Conservation (phyloP, 2,888 invertebrate genomes). For the Choreutis nemorana region DNA sequence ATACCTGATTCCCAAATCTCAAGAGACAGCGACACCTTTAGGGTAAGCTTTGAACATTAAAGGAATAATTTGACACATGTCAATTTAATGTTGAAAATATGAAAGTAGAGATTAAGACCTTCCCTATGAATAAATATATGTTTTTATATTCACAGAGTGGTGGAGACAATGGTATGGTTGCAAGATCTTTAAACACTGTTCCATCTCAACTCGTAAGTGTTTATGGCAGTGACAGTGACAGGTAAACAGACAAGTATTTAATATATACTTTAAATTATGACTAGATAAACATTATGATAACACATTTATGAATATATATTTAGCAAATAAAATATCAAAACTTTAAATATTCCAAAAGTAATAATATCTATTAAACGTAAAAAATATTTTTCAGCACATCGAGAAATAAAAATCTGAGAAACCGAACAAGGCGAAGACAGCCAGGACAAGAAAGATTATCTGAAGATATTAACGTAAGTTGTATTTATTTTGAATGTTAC, state of each 20-base stretch:
- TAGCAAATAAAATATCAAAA: too few relatives aligned
- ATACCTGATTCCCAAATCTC: slow-evolving; percentile 43
- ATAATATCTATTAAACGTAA: not conserved
- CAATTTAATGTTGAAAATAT: not conserved
- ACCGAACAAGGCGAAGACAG: slow-evolving; percentile 38
- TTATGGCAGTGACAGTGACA: slow-evolving; percentile 53
- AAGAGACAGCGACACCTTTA: slow-evolving; percentile 44
- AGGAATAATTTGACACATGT: not conserved
- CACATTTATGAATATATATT: too few relatives aligned
- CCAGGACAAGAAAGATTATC: slow-evolving; percentile 38
- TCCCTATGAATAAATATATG: not conserved
- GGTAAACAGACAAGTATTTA: slow-evolving; percentile 18
- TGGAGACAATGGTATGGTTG: slow-evolving; percentile 32
- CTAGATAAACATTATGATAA: too few relatives aligned
- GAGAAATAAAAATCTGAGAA: slow-evolving; percentile 51
- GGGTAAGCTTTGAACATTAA: slow-evolving; percentile 25
- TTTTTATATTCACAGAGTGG: slow-evolving; percentile 23
- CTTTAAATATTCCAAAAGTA: not conserved
- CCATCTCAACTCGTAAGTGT: slow-evolving; percentile 38
- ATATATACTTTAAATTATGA: not conserved
- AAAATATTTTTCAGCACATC: slow-evolving; percentile 27
- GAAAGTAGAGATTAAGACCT: not conserved
- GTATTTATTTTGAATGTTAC: too few relatives aligned
- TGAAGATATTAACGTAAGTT: slow-evolving; percentile 40
- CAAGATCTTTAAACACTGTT: slow-evolving; percentile 31